Base-by-base conservation (phyloP, 2,888 invertebrate species). In the Acheta domesticus region DNA sequence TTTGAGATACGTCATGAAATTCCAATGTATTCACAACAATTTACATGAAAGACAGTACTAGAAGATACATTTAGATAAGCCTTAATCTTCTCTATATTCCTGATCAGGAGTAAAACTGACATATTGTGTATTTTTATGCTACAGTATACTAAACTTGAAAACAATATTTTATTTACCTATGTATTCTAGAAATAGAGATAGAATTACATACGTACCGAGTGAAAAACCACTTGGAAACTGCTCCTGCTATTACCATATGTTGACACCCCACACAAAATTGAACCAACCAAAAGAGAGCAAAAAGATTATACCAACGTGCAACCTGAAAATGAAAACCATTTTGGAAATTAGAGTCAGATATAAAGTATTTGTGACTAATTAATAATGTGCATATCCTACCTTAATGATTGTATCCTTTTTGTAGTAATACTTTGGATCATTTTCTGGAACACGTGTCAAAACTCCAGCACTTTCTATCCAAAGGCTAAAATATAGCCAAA, bases 151-250 rank as follows among this genome's bases (percentile, higher is more conserved):
- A 19, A 73, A 19, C 5, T 12, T 73, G 11, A 73, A 19, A 73
- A 16, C n/a, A n/a, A 2, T 73, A 8, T 16, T n/a, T 73, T 73
- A 14, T 73, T 11, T 11, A n/a, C 19, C 20, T n/a, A 73, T 73
- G 19, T 20, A 73, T 73, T 73, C 12, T 73, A 20, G 73, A n/a
- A 73, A 73, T 73, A 20, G 73, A 73, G 19, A 19, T 73, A 20
- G 19, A 20, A 73, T n/a, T n/a, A 8, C 36, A 79, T 20, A 74
- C 82, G 83, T 84, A 91, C 91, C 89, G 89, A 14, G 89, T 87
- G 84, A 92, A 92, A 84, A 90, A 92, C 92, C 92, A 92, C 14
- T 87, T 87, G 0, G 91, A 88, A 8, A 91, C 90, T n/a, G 91
- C 87, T 8, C 90, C 89, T 74, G 91, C 91, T 75, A 92, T 88